phyloP scores from a whole-genome alignment of 2,797 vertebrate species.

The Neopelma chrysocephalum region DNA sequence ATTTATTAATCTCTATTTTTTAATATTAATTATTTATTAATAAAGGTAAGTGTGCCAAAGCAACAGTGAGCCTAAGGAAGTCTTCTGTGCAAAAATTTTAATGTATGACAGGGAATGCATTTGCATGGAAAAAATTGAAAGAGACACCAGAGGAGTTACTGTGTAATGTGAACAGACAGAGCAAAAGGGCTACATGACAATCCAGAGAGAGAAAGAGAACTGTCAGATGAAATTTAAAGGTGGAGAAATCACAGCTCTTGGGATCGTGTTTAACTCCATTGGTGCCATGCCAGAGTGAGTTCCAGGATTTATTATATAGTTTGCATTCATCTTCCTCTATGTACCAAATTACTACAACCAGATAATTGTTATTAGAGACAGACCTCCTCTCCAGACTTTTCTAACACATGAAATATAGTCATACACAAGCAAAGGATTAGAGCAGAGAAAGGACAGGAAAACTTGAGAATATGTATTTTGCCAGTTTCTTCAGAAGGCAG shows the following conservation, averaged over 20 bases:
- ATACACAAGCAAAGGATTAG: background rate
- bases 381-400: background rate
- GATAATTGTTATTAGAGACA: background rate
- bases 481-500: background rate
- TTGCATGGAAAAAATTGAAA: slow-evolving; percentile 51
- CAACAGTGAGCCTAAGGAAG: slow-evolving; percentile 5
- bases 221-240: slow-evolving; percentile 56
- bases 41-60: slow-evolving; percentile 8
- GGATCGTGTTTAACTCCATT: slow-evolving; percentile 17
- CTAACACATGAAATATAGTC: background rate
- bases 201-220: slow-evolving; percentile 29
- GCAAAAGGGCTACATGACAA: slow-evolving; percentile 59
- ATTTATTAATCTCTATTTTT: background rate
- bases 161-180: slow-evolving; percentile 67
- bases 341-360: background rate
- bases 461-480: background rate
- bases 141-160: slow-evolving; percentile 52
- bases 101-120: slow-evolving; percentile 19
- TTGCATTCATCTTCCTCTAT: background rate
- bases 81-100: slow-evolving; percentile 19
- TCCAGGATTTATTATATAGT: background rate
- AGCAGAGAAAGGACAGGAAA: background rate
- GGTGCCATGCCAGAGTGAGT: background rate
- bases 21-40: background rate
- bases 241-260: background rate